A percentile compares a stretch with the other conserved stretches of the same genome.
phyloP scores from a whole-genome alignment of 1,140 invertebrate genomes.

The Psix sp. region DNA sequence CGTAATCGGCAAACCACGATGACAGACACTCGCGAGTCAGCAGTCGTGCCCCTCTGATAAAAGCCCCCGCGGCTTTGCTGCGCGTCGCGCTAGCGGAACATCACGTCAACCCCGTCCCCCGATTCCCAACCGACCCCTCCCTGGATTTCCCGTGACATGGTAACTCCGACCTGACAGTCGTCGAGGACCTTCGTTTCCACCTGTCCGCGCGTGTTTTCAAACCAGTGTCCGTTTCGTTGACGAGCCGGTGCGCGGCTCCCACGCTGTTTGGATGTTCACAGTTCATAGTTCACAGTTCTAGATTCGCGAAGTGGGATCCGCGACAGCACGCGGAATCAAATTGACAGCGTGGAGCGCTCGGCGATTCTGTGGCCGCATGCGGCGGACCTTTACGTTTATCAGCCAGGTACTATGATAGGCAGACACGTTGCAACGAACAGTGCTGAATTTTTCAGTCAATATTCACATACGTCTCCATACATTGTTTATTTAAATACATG shows the following conservation, averaged over 20 bases:
- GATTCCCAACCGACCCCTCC: background rate
- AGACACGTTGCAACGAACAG: too few species aligned
- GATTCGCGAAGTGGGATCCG: conserved; percentile 59
- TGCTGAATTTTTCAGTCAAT: too few species aligned
- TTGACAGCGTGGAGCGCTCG: conserved; percentile 75
- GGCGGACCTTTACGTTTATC: conserved; percentile 73
- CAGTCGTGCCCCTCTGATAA: conserved; percentile 13
- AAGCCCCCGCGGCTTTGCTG: background rate
- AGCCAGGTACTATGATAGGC: conserved; percentile 74
- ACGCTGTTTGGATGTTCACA: conserved; percentile 14
- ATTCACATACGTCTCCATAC: too few species aligned
- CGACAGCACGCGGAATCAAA: conserved; percentile 69
- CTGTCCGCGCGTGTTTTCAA: too few species aligned
- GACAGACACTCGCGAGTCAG: conserved; percentile 41
- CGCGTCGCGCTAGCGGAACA: too few species aligned
- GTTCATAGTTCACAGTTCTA: conserved; percentile 6
- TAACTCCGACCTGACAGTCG: conserved; percentile 13
- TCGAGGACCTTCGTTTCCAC: background rate
- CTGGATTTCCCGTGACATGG: conserved; percentile 6
- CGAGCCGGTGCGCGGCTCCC: too few species aligned
- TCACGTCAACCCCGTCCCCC: background rate
- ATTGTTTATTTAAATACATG: too few species aligned
- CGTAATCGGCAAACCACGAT: conserved; percentile 43
- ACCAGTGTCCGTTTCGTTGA: too few species aligned
- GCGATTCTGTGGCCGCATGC: conserved; percentile 74